Percentiles rank a stretch among this genome's conserved stretches.
Conservation (phyloP, 2,888 invertebrate species). For the Pristionchus entomophagus region DNA sequence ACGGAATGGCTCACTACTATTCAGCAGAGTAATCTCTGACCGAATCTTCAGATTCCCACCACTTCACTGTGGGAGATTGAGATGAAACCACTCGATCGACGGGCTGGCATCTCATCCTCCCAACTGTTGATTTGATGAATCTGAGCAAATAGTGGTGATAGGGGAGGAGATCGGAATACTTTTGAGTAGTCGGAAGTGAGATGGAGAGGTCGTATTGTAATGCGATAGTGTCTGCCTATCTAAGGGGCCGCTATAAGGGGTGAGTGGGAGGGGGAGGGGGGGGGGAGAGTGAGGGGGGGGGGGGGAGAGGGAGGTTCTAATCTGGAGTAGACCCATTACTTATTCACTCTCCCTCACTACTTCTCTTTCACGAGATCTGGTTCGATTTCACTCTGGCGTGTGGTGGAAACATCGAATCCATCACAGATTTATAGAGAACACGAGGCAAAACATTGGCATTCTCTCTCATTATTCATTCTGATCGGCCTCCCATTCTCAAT, state of each 20-base stretch:
- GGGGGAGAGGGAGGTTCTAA: constrained; percentile 25
- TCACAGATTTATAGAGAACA: not conserved
- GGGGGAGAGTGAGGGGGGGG: no score
- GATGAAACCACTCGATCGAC: not conserved
- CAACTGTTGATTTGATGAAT: constrained; percentile 34
- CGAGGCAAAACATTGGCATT: not conserved
- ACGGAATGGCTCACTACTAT: not conserved
- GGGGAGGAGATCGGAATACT: constrained; percentile 31
- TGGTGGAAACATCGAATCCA: not conserved
- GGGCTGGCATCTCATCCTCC: no score
- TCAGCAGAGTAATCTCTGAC: not conserved
- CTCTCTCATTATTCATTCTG: not conserved
- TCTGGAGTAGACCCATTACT: not conserved
- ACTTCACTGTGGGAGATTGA: not conserved
- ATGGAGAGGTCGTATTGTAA: not conserved
- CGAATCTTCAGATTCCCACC: not conserved
- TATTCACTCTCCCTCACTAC: not conserved
- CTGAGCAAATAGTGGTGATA: constrained; percentile 16
- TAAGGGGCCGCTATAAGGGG: not conserved
- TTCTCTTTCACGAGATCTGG: not conserved
- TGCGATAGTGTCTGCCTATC: constrained; percentile 21
- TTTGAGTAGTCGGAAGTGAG: not conserved
- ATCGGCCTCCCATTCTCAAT: not conserved
- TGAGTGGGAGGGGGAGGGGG: not conserved
- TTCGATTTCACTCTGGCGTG: not conserved